phyloP scores from a whole-genome alignment of 2,797 vertebrate genomes.

The Galagoides demidoff region DNA sequence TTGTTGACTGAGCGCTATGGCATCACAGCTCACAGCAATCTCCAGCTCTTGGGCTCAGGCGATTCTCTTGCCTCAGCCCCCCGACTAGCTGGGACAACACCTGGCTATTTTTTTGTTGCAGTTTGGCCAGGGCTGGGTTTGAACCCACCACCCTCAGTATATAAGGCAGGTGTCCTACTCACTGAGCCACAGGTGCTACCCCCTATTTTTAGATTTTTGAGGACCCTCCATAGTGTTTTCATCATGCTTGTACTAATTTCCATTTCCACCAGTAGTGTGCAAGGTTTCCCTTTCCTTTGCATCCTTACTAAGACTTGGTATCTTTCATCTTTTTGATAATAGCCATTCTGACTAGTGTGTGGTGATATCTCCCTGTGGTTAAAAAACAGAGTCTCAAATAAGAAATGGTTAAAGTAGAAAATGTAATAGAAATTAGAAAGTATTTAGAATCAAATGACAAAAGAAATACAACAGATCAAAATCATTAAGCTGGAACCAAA shows the following conservation, averaged over 20 bases:
- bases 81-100: too few species aligned
- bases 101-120: too few species aligned
- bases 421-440: not conserved
- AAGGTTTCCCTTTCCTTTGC: not conserved
- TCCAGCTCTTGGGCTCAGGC: too few species aligned
- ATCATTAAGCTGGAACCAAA: not conserved
- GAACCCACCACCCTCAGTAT: too few species aligned
- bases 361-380: not conserved
- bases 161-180: too few species aligned
- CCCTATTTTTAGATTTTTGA: not conserved
- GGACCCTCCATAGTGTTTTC: not conserved
- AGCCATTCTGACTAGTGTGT: not conserved
- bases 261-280: not conserved
- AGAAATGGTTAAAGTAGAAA: not conserved
- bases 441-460: not conserved
- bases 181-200: too few species aligned
- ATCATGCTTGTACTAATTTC: not conserved
- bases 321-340: not conserved
- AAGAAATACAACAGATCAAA: not conserved
- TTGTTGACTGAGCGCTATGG: too few species aligned
- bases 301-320: not conserved
- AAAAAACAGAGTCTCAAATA: not conserved
- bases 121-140: too few species aligned
- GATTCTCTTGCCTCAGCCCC: too few species aligned
- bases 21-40: too few species aligned